A percentile compares a stretch with the other conserved stretches of the same genome.
These are phyloP conservation scores for Ditylenchus dipsaci DNA, from an alignment of 1,140 invertebrate genomes.

Conservation along the genomic window DNA sequence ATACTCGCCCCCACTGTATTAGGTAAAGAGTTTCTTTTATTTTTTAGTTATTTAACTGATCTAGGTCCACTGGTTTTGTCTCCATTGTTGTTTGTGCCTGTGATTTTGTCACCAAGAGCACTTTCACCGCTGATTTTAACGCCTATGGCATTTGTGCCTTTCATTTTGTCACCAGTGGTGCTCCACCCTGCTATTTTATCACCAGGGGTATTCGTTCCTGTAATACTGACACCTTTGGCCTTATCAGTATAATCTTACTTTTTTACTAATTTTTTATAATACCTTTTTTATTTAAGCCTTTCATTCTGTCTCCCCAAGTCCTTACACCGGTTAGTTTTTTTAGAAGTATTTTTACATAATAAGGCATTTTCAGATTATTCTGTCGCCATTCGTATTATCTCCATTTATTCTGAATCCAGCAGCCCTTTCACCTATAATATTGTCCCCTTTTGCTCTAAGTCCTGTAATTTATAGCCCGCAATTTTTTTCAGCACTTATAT, in stretches of 20 bases:
- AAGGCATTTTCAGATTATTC: background rate
- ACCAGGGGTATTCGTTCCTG: constrained; percentile 36
- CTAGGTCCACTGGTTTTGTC: constrained; percentile 42
- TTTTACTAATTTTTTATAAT: no score
- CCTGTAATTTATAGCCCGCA: constrained; percentile 1
- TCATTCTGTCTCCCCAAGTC: background rate
- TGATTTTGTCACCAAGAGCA: constrained; percentile 34
- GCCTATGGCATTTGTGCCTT: constrained; percentile 30
- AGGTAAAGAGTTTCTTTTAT: no score
- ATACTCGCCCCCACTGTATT: constrained; percentile 33
- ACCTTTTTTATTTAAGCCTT: background rate
- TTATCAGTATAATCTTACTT: constrained; percentile 5
- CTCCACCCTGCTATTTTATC: constrained; percentile 43
- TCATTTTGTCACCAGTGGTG: constrained; percentile 40
- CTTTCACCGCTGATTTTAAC: constrained; percentile 27
- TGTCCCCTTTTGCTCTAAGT: background rate
- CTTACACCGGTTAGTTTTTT: background rate
- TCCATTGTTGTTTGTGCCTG: constrained; percentile 41
- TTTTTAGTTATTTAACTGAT: constrained; percentile 30
- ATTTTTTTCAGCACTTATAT: background rate
- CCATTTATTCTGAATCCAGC: background rate
- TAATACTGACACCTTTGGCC: constrained; percentile 42
- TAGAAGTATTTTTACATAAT: background rate
- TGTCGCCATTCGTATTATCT: background rate
- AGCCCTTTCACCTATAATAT: background rate